Base-by-base conservation (phyloP, 2,888 invertebrate species). In the Cerceris ruficornis region DNA sequence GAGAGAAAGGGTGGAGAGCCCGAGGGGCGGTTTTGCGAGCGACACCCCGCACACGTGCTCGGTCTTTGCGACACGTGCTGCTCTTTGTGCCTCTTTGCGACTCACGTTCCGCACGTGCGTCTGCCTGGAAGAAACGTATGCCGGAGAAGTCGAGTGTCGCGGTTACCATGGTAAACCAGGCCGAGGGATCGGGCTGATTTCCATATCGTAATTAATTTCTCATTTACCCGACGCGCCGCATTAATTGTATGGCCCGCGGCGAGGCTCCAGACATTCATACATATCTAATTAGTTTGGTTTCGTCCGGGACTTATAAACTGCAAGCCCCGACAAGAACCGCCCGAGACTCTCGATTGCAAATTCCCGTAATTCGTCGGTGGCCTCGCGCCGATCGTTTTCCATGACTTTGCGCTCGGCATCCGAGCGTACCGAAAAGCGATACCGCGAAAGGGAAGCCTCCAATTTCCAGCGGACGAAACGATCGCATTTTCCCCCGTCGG, bases 161-260 rank as follows among this genome's bases (percentile, higher is more conserved):
- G 77, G 58, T 64, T 70, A 67, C 77, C 66, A 43, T 39, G 66
- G 55, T 62, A 55, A 80, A 67, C 69, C 67, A 66, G 52, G 52
- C 59, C 41, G 55, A 50, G 55, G 64, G 70, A 77, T 77, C 81
- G 70, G 74, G 76, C 80, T 80, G 82, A 88, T 89, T 89, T 88
- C 86, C 87, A 87, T 88, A 88, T 84, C 80, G 83, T 86, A 89
- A 89, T 89, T 89, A 86, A 89, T 88, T 88, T 88, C 84, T 81
- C 87, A 87, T 87, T 87, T 87, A 83, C 77, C 75, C 78, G 77
- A 77, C 46, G 73, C 79, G 68, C 75, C 78, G 81, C 82, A 81
- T 86, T 87, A 87, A 88, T 88, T 87, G 85, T 80, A 86, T 80
- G 75, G 73, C 84, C 80, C 83, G 64, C 67, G 75, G 73, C 75